These are phyloP conservation scores for Apoda limacodes DNA, from an alignment of 2,888 invertebrate genomes.

Conservation along the genomic window DNA sequence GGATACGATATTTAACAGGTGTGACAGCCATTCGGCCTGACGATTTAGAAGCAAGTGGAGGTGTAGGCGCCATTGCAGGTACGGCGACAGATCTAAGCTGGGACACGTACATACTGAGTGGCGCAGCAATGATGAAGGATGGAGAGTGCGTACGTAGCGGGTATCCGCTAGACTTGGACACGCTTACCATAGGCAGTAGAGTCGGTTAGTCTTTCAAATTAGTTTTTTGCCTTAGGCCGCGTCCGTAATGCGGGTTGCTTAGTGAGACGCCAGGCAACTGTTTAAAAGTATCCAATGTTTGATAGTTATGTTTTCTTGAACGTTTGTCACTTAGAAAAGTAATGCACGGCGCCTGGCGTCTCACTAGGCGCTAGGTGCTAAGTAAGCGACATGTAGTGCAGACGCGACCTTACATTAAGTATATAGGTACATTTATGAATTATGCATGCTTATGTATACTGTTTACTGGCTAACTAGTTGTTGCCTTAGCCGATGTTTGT, in stretches of 20 bases:
- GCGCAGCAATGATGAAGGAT: conserved; percentile 92
- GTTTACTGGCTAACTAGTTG: too few relatives aligned
- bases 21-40: conserved; percentile 92
- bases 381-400: too few relatives aligned
- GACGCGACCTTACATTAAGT: too few relatives aligned
- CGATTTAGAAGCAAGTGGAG: conserved; percentile 74
- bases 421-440: too few relatives aligned
- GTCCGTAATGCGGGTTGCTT: background rate
- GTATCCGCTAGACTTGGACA: conserved; percentile 88
- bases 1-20: conserved; percentile 50
- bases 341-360: too few relatives aligned
- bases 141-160: conserved; percentile 87
- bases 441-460: too few relatives aligned
- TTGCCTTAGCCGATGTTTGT: too few relatives aligned
- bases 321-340: too few relatives aligned
- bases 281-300: background rate
- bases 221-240: background rate
- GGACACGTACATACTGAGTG: conserved; percentile 94
- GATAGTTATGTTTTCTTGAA: too few relatives aligned
- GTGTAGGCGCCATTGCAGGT: conserved; percentile 65
- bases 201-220: conserved; percentile 71
- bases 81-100: conserved; percentile 93
- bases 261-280: background rate
- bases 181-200: conserved; percentile 79
- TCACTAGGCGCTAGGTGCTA: too few relatives aligned